Evolutionary conservation across 2,113 vertebrate species (phyloP).

Genomic region (Ceyx margarethae): DNA sequence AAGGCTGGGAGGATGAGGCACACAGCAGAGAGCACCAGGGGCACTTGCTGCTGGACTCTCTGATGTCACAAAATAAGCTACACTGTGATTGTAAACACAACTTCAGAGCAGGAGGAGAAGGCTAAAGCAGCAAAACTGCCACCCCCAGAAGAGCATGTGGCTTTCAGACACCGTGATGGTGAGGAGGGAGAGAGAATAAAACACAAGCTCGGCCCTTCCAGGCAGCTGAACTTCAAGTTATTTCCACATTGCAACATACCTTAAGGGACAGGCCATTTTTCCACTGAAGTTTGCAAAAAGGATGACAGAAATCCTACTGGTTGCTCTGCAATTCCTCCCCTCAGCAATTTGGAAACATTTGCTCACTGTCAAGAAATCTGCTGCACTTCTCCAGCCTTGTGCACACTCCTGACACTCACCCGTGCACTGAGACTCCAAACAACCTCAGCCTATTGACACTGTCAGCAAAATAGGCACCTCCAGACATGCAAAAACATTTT

Average conservation of each 20-base stretch:
- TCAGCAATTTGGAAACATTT: background rate
- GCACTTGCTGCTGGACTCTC: background rate
- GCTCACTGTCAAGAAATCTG: background rate
- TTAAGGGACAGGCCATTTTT: background rate
- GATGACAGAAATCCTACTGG: background rate
- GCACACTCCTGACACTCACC: background rate
- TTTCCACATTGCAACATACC: conserved; percentile 22
- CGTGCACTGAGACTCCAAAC: background rate
- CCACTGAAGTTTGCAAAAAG: background rate
- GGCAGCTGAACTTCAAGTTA: background rate
- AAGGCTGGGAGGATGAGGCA: background rate
- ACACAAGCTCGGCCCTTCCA: fast-evolving
- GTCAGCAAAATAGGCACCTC: background rate
- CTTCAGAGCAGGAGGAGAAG: background rate
- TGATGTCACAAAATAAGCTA: background rate
- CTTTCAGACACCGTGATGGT: background rate
- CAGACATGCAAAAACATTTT: background rate
- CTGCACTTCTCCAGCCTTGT: background rate
- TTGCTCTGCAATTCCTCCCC: background rate
- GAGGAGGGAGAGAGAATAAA: background rate
- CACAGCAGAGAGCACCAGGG: background rate
- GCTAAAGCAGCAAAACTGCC: background rate
- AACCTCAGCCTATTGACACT: background rate
- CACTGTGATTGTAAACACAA: background rate
- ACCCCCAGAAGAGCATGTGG: background rate